These are phyloP conservation scores for Diabrotica balteata DNA, from an alignment of 2,888 invertebrate species.

Conservation along the genomic window DNA sequence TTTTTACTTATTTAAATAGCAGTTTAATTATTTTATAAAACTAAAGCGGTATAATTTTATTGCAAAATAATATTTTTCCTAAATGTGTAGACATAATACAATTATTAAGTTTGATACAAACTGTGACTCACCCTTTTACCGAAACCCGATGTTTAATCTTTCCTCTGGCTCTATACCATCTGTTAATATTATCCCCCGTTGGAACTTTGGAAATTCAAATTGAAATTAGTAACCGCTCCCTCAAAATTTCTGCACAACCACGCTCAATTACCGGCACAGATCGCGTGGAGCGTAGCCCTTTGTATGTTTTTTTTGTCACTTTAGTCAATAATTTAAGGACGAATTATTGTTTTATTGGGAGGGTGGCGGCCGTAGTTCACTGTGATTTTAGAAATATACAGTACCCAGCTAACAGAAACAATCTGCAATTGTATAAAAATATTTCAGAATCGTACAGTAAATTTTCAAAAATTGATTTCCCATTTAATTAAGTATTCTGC, in stretches of 20 bases:
- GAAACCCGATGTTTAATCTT: constrained; percentile 3
- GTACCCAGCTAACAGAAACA: too few species aligned
- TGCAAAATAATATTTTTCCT: too few species aligned
- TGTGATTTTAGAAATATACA: too few species aligned
- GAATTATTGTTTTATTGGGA: constrained; percentile 44
- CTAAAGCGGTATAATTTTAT: too few species aligned
- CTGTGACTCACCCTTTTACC: not conserved
- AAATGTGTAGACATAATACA: too few species aligned
- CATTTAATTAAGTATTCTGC: too few species aligned
- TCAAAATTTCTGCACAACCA: constrained; percentile 24
- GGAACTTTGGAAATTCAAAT: constrained; percentile 14
- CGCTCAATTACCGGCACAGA: constrained; percentile 26
- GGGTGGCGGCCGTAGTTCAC: not conserved
- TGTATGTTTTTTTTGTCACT: constrained; percentile 32
- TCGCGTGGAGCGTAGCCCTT: constrained; percentile 12
- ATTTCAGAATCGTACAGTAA: too few species aligned
- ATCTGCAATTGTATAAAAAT: too few species aligned
- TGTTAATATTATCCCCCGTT: constrained; percentile 14
- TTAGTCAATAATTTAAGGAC: constrained; percentile 36
- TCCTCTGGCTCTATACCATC: constrained; percentile 5
- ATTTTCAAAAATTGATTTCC: too few species aligned
- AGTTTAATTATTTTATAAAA: too few species aligned
- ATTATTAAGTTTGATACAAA: too few species aligned
- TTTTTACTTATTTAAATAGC: too few species aligned
- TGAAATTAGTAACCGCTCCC: constrained; percentile 24